Evolutionary conservation across 2,888 invertebrate species (phyloP).

Genomic region (Agrochola circellaris): DNA sequence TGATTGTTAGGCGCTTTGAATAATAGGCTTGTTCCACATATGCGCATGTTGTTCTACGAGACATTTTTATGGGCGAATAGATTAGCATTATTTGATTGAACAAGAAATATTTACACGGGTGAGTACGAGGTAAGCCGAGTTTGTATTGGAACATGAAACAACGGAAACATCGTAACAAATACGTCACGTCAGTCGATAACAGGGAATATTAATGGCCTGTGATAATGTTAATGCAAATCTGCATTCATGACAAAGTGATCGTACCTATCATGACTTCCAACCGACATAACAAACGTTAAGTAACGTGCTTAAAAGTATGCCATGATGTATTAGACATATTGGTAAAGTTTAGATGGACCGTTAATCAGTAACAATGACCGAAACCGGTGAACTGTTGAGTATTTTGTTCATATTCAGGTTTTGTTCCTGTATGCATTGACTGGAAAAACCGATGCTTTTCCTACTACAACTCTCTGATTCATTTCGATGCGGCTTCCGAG

Average conservation of each 20-base stretch:
- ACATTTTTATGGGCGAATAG: conserved; percentile 39
- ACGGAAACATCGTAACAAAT: conserved; percentile 70
- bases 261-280: conserved; percentile 34
- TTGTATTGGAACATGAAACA: conserved; percentile 65
- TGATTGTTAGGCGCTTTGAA: conserved; percentile 64
- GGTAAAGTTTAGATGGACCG: conserved; percentile 1
- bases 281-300: conserved; percentile 1
- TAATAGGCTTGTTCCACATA: conserved; percentile 64
- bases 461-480: not conserved
- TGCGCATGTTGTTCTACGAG: conserved; percentile 20
- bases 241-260: conserved; percentile 57
- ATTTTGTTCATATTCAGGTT: not conserved
- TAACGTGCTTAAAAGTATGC: conserved; percentile 12
- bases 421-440: too few species aligned
- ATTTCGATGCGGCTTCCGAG: not conserved
- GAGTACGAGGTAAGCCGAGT: conserved; percentile 24
- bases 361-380: not conserved
- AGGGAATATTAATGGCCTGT: conserved; percentile 65
- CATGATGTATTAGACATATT: not conserved
- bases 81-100: conserved; percentile 34
- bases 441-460: not conserved
- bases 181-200: conserved; percentile 70
- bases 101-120: conserved; percentile 42
- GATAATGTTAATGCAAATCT: conserved; percentile 66
- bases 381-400: not conserved